Evolutionary conservation across 2,888 invertebrate genomes (phyloP).

Genomic region (Diarsia rubi): DNA sequence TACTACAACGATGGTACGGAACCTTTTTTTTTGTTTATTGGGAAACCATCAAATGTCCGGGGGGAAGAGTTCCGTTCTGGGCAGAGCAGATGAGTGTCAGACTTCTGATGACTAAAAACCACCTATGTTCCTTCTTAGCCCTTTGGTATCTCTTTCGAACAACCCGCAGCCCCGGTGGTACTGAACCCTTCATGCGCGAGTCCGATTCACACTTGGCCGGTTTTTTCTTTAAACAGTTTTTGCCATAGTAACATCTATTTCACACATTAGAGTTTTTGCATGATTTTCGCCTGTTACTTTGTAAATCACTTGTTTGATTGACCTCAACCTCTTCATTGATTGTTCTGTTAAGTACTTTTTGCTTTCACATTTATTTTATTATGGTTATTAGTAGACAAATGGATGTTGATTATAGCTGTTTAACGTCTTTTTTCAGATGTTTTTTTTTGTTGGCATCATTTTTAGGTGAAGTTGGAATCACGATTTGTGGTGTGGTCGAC

Average conservation of each 20-base stretch:
- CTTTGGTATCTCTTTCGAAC: no score
- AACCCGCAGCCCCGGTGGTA: no score
- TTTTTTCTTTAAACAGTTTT: neutral
- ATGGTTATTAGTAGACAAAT: constrained; percentile 40
- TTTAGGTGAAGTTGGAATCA: constrained; percentile 7
- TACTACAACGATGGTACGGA: no score
- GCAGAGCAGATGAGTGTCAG: no score
- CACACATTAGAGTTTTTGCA: constrained; percentile 54
- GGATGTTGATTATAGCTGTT: constrained; percentile 26
- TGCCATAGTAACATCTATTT: constrained; percentile 43
- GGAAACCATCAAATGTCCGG: no score
- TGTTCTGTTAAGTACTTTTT: constrained; percentile 49
- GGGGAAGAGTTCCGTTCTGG: no score
- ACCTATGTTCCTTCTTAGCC: no score
- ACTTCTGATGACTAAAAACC: no score
- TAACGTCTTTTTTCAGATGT: constrained; percentile 13
- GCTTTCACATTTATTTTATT: constrained; percentile 46
- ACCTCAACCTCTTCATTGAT: constrained; percentile 59
- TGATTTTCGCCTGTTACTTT: constrained; percentile 34
- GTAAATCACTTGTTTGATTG: constrained; percentile 60
- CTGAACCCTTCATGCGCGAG: no score
- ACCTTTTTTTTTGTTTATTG: no score
- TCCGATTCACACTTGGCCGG: no score
- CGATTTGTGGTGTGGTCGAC: neutral
- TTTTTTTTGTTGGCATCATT: neutral